Evolutionary conservation across 1,140 invertebrate species (phyloP).

Genomic region (Maconellicoccus hirsutus): DNA sequence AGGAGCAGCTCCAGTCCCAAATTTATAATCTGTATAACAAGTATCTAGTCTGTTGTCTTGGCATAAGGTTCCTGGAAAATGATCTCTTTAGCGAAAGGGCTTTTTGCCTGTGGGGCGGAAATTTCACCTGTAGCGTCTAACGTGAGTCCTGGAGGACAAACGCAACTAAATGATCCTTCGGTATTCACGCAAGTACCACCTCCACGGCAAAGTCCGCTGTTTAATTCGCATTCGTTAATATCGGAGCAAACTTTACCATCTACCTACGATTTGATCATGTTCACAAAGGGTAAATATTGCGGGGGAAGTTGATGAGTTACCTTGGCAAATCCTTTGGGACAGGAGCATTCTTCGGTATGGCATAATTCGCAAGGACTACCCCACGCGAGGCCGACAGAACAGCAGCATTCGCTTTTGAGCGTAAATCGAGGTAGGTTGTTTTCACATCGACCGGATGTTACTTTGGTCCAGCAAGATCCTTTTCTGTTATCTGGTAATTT

Average conservation of each 20-base stretch:
- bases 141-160: slow-evolving; percentile 54
- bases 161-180: slow-evolving; percentile 60
- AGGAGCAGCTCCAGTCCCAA: slow-evolving; percentile 45
- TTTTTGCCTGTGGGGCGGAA: no score
- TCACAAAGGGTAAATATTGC: not conserved
- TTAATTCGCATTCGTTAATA: slow-evolving; percentile 62
- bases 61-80: slow-evolving; percentile 51
- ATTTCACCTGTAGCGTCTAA: slow-evolving; percentile 53
- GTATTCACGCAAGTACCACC: slow-evolving; percentile 54
- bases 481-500: slow-evolving; percentile 58
- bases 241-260: slow-evolving; percentile 66
- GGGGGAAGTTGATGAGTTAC: not conserved
- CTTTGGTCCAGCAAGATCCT: slow-evolving; percentile 74
- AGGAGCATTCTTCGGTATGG: slow-evolving; percentile 52
- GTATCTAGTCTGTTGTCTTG: slow-evolving; percentile 64
- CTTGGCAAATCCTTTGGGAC: slow-evolving; percentile 48
- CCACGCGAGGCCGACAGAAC: slow-evolving; percentile 77
- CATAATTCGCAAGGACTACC: slow-evolving; percentile 76
- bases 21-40: slow-evolving; percentile 62
- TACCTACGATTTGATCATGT: slow-evolving; percentile 33
- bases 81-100: no score
- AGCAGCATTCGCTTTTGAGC: slow-evolving; percentile 72
- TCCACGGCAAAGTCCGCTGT: slow-evolving; percentile 43
- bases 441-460: slow-evolving; percentile 69
- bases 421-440: slow-evolving; percentile 59